Percentiles rank a stretch among this genome's conserved stretches.
Conservation (phyloP, 2,888 invertebrate genomes). For the Campopleginae sp. region DNA sequence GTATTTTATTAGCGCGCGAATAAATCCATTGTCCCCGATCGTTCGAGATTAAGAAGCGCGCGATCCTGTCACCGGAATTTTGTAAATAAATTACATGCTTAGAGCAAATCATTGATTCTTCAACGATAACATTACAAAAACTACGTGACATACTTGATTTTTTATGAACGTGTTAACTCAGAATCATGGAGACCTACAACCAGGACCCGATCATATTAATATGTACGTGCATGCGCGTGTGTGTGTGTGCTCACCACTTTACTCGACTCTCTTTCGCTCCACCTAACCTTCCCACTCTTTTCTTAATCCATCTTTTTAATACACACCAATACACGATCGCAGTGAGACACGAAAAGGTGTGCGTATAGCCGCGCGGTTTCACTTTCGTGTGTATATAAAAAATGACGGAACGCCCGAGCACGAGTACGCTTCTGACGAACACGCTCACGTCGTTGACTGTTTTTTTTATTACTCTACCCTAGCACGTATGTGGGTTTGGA, state of each 20-base stretch:
- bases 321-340: background rate
- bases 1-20: background rate
- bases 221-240: background rate
- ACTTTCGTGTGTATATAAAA: background rate
- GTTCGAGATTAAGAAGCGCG: background rate
- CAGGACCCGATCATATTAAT: background rate
- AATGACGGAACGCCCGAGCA: slow-evolving; percentile 25
- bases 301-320: slow-evolving; percentile 16
- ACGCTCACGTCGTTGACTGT: slow-evolving; percentile 6
- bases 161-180: background rate
- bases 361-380: background rate
- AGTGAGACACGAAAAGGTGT: background rate
- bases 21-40: background rate
- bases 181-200: background rate
- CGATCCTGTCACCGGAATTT: background rate
- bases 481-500: background rate
- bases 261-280: background rate
- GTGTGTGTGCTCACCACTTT: background rate
- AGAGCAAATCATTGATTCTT: slow-evolving; percentile 1
- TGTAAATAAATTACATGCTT: background rate
- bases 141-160: background rate
- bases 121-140: background rate
- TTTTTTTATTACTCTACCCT: background rate
- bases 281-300: slow-evolving; percentile 5
- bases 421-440: background rate